A percentile compares a stretch with the other conserved stretches of the same genome.
Conservation (phyloP, 1,140 invertebrate species). For the Parasteatoda tepidariorum region DNA sequence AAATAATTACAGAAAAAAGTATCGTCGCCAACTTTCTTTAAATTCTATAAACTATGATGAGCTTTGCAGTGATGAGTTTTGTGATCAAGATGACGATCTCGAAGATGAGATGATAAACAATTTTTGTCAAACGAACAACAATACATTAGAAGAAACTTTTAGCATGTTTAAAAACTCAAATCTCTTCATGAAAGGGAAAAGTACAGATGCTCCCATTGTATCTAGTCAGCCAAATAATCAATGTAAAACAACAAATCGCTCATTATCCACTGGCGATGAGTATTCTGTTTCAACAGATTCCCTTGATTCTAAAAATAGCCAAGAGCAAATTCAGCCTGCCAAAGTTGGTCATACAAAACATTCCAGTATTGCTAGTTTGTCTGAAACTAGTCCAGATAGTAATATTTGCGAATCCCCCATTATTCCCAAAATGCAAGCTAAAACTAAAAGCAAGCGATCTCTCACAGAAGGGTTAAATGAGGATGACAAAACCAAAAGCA, state of each 20-base stretch:
- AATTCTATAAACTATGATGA: slow-evolving; percentile 61
- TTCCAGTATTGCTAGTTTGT: slow-evolving; percentile 33
- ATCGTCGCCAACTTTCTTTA: slow-evolving; percentile 46
- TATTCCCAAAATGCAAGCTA: slow-evolving; percentile 14
- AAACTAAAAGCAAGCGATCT: slow-evolving; percentile 17
- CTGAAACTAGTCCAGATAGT: slow-evolving; percentile 56
- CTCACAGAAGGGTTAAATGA: slow-evolving; percentile 15
- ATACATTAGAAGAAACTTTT: slow-evolving; percentile 44
- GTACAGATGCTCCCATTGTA: background rate
- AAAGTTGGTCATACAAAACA: slow-evolving; percentile 9
- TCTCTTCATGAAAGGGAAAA: slow-evolving; percentile 14
- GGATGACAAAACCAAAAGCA: slow-evolving; percentile 49
- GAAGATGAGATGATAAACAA: slow-evolving; percentile 67
- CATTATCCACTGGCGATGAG: background rate
- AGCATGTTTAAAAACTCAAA: slow-evolving; percentile 44
- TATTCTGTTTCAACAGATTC: slow-evolving; percentile 20
- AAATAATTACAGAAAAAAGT: slow-evolving; percentile 64
- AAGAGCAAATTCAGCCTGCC: background rate
- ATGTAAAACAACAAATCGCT: background rate
- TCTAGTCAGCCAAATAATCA: slow-evolving; percentile 46
- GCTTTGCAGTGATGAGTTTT: slow-evolving; percentile 57
- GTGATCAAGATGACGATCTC: slow-evolving; percentile 72
- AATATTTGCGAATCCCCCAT: slow-evolving; percentile 1
- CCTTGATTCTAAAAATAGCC: background rate
- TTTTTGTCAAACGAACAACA: slow-evolving; percentile 42